Percentiles rank a stretch among this genome's conserved stretches.
These are phyloP conservation scores for Oreochromis spilurus DNA, from an alignment of 2,113 vertebrate species.

Conservation along the genomic window DNA sequence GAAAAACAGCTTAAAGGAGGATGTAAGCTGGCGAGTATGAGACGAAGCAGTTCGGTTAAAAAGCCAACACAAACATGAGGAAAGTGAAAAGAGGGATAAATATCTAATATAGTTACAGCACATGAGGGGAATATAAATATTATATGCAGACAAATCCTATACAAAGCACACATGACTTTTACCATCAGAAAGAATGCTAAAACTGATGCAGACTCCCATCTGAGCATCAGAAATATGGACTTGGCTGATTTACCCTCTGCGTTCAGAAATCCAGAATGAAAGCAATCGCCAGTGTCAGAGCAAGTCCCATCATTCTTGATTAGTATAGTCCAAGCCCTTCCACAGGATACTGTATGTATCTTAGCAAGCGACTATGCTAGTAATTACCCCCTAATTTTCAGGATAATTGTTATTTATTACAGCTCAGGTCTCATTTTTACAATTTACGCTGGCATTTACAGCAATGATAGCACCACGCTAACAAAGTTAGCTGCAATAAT, in stretches of 20 bases:
- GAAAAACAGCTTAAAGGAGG: neutral
- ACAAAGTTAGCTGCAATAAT: neutral
- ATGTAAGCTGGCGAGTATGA: neutral
- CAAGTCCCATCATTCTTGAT: neutral
- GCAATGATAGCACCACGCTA: rapidly evolving
- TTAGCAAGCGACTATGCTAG: neutral
- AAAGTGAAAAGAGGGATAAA: neutral
- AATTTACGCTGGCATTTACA: neutral
- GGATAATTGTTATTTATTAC: neutral
- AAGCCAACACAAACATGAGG: rapidly evolving
- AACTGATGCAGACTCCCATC: neutral
- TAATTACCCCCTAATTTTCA: neutral
- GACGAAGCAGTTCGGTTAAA: neutral
- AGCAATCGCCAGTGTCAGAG: neutral
- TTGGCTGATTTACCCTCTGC: neutral
- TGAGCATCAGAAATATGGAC: neutral
- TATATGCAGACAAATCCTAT: neutral
- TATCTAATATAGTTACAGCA: neutral
- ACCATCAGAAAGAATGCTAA: rapidly evolving
- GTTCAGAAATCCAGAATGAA: neutral
- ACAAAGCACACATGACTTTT: neutral
- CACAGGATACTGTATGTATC: neutral
- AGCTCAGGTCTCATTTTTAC: neutral
- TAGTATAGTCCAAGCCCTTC: neutral
- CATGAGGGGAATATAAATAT: neutral